A percentile compares a stretch with the other conserved stretches of the same genome.
phyloP scores from a whole-genome alignment of 2,888 invertebrate species.

The Gymnoscelis rufifasciata region DNA sequence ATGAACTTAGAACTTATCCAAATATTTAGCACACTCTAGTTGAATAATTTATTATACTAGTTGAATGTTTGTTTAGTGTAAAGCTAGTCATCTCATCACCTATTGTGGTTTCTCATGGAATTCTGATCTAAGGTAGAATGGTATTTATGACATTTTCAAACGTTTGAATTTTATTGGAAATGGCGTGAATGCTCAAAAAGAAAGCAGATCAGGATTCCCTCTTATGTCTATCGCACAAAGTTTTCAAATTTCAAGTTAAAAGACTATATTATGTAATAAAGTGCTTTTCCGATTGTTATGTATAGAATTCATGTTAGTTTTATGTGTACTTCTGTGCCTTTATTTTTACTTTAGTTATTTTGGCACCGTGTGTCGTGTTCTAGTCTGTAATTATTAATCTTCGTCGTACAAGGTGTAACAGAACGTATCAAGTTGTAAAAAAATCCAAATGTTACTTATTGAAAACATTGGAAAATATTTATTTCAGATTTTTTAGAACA shows the following conservation, averaged over 20 bases:
- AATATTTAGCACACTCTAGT: slow-evolving; percentile 51
- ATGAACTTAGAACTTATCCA: slow-evolving; percentile 37
- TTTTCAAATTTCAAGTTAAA: slow-evolving; percentile 41
- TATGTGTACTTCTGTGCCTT: slow-evolving; percentile 13
- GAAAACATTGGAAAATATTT: too few relatives aligned
- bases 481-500: too few relatives aligned
- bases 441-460: not conserved
- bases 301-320: slow-evolving; percentile 3
- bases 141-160: slow-evolving; percentile 25
- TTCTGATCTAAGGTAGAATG: slow-evolving; percentile 14
- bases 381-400: slow-evolving; percentile 12
- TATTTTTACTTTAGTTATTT: slow-evolving; percentile 3
- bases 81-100: slow-evolving; percentile 36
- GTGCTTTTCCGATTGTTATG: slow-evolving; percentile 3
- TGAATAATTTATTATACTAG: slow-evolving; percentile 40
- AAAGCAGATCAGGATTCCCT: slow-evolving; percentile 26
- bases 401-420: slow-evolving; percentile 2
- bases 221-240: slow-evolving; percentile 37
- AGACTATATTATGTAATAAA: slow-evolving; percentile 27
- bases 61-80: slow-evolving; percentile 34
- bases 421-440: not conserved
- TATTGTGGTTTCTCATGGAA: slow-evolving; percentile 6
- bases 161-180: slow-evolving; percentile 17
- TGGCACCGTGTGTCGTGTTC: slow-evolving; percentile 3
- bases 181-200: slow-evolving; percentile 14